A percentile compares a stretch with the other conserved stretches of the same genome.
phyloP scores from a whole-genome alignment of 2,797 vertebrate species.

The Choloepus didactylus region DNA sequence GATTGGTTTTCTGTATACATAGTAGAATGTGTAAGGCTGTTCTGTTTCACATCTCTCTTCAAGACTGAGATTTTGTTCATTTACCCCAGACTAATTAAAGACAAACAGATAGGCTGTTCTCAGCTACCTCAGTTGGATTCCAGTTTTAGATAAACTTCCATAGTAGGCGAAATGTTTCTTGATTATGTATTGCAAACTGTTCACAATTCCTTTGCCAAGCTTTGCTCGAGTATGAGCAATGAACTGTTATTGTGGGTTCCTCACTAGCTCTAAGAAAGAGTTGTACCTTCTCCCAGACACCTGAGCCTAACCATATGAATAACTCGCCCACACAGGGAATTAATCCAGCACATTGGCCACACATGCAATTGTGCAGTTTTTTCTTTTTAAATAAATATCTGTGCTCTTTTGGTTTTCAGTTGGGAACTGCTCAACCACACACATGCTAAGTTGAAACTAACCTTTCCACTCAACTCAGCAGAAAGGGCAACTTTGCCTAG shows the following conservation, averaged over 20 bases:
- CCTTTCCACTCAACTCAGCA: constrained; percentile 79
- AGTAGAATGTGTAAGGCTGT: not conserved
- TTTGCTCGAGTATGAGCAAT: not conserved
- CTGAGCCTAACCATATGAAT: not conserved
- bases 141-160: not conserved
- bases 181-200: not conserved
- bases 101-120: not conserved
- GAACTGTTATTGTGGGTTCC: not conserved
- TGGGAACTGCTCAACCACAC: constrained; percentile 63
- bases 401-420: not conserved
- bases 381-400: constrained; percentile 60
- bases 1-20: not conserved
- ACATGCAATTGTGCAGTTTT: not conserved
- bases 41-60: constrained; percentile 35
- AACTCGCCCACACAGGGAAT: not conserved
- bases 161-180: not conserved
- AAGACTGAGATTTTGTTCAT: not conserved
- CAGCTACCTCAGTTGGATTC: not conserved
- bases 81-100: not conserved
- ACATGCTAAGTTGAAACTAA: constrained; percentile 73
- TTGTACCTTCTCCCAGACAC: not conserved
- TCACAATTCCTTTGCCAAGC: not conserved
- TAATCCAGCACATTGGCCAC: not conserved
- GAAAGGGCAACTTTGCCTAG: constrained; percentile 60
- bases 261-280: not conserved